These are phyloP conservation scores for Poeciliopsis infans DNA, from an alignment of 2,797 vertebrate genomes.

Conservation along the genomic window DNA sequence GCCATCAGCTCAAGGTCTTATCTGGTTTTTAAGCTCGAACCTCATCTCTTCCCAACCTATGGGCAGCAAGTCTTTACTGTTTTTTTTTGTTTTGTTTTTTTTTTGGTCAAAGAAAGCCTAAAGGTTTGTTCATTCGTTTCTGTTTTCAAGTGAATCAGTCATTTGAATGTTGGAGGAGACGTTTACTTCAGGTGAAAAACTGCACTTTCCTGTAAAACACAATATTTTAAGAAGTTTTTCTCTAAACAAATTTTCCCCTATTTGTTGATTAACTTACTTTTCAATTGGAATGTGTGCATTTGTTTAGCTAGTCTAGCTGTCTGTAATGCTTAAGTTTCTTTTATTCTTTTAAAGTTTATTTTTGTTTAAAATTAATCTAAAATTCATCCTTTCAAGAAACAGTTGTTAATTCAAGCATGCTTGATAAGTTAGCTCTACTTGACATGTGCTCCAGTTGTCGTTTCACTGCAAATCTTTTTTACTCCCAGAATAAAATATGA, in stretches of 20 bases:
- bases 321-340: neutral
- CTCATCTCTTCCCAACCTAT: neutral
- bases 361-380: no score
- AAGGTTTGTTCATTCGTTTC: neutral
- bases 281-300: neutral
- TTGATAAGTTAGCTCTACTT: neutral
- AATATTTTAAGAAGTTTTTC: neutral
- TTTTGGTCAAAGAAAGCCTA: neutral
- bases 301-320: neutral
- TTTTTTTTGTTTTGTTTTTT: neutral
- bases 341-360: neutral
- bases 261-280: neutral
- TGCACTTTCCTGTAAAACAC: neutral
- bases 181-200: neutral
- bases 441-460: neutral
- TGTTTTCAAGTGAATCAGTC: neutral
- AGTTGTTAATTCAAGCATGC: neutral
- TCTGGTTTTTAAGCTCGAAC: constrained; percentile 10
- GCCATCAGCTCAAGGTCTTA: neutral
- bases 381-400: neutral
- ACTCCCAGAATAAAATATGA: neutral
- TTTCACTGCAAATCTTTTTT: neutral
- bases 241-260: neutral
- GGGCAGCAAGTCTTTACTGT: constrained; percentile 4
- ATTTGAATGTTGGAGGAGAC: neutral